These are phyloP conservation scores for Brachionus rotundiformis DNA, from an alignment of 1,140 invertebrate genomes.

Conservation along the genomic window DNA sequence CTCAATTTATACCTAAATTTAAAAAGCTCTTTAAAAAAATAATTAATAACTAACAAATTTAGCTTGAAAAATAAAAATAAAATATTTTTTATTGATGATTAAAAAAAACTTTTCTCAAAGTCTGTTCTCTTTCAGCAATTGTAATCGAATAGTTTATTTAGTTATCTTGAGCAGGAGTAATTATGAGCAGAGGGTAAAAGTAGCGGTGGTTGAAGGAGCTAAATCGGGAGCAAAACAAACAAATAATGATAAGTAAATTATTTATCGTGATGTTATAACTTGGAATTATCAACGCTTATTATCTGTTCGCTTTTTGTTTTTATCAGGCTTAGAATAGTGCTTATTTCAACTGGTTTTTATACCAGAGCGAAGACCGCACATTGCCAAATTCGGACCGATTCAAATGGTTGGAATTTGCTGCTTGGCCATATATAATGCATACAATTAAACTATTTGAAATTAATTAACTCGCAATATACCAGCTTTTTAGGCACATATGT, in stretches of 20 bases:
- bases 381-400: background rate
- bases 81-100: slow-evolving; percentile 21
- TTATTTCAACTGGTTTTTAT: background rate
- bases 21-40: slow-evolving; percentile 11
- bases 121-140: slow-evolving; percentile 42
- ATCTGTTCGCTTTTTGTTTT: background rate
- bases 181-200: background rate
- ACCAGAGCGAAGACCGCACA: background rate
- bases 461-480: slow-evolving; percentile 15
- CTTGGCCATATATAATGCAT: background rate
- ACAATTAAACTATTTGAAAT: slow-evolving; percentile 20
- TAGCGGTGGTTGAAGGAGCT: background rate
- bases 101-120: background rate
- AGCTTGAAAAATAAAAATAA: slow-evolving; percentile 12
- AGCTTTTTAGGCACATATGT: background rate
- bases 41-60: slow-evolving; percentile 46
- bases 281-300: slow-evolving; percentile 29
- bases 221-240: background rate
- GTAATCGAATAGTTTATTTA: slow-evolving; percentile 25
- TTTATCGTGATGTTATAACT: background rate
- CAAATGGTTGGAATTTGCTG: background rate
- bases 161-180: slow-evolving; percentile 20
- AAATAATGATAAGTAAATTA: slow-evolving; percentile 28
- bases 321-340: background rate
- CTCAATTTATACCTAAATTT: background rate